These are phyloP conservation scores for Barbus barbus DNA, from an alignment of 2,113 vertebrate genomes.

Conservation along the genomic window DNA sequence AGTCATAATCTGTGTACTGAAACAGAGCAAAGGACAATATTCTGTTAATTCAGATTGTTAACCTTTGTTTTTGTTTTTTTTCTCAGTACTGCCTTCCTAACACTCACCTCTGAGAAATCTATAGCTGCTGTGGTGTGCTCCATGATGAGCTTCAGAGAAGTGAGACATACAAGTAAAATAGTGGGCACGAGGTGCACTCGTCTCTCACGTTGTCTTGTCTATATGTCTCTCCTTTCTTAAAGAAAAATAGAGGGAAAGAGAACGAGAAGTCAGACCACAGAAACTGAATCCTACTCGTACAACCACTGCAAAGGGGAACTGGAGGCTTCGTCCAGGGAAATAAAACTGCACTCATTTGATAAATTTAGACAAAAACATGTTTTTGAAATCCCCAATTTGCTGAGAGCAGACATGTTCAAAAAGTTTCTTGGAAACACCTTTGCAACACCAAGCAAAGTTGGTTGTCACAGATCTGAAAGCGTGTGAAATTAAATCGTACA, in stretches of 20 bases:
- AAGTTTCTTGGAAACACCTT: not conserved
- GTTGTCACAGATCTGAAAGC: not conserved
- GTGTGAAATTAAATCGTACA: too few species aligned
- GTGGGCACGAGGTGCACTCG: not conserved
- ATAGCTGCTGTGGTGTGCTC: not conserved
- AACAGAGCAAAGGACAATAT: not conserved
- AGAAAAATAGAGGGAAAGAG: not conserved
- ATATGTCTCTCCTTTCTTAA: not conserved
- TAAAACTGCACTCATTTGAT: conserved; percentile 46
- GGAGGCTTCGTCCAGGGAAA: conserved; percentile 57
- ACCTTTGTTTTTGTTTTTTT: not conserved
- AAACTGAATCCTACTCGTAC: conserved; percentile 61
- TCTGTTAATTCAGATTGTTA: not conserved
- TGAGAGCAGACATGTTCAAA: not conserved
- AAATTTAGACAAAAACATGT: not conserved
- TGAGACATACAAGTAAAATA: conserved; percentile 12
- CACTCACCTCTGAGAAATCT: not conserved
- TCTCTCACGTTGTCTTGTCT: conserved; percentile 11
- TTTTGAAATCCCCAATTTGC: not conserved
- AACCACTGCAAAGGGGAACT: conserved; percentile 51
- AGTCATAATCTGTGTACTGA: conserved; percentile 1
- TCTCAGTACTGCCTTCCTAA: not conserved
- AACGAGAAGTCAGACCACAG: conserved; percentile 63
- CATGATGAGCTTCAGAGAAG: conserved; percentile 11
- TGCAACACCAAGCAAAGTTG: not conserved